Evolutionary conservation across 1,140 invertebrate genomes (phyloP).

Genomic region (Drosophila seguyi): DNA sequence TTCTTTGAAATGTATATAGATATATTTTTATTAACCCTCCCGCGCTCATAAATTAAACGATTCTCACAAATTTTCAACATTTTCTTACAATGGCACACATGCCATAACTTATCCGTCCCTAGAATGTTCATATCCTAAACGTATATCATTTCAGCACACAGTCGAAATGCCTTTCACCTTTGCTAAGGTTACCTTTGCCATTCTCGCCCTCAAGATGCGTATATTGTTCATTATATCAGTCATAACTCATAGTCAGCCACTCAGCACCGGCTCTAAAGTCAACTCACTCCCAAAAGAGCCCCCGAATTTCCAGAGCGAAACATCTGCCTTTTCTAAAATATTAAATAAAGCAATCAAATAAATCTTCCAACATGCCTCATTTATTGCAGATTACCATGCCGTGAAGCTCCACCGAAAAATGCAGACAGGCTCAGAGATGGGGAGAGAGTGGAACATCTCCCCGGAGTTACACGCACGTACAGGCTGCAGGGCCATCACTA

Average conservation of each 20-base stretch:
- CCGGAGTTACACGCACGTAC: slow-evolving; percentile 40
- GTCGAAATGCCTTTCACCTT: slow-evolving; percentile 38
- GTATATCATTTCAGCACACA: slow-evolving; percentile 46
- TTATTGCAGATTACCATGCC: slow-evolving; percentile 83
- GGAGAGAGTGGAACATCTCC: slow-evolving; percentile 1
- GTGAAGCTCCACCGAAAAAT: slow-evolving; percentile 41
- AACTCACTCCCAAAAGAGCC: slow-evolving; percentile 17
- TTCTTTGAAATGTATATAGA: not conserved
- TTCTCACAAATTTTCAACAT: slow-evolving; percentile 10
- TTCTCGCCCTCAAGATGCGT: slow-evolving; percentile 19
- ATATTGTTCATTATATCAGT: slow-evolving; percentile 71
- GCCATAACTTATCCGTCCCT: slow-evolving; percentile 37
- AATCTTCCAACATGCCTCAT: slow-evolving; percentile 84
- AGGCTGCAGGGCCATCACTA: slow-evolving; percentile 46
- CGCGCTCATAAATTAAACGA: slow-evolving; percentile 18
- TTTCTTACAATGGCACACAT: slow-evolving; percentile 27
- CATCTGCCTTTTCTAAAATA: slow-evolving; percentile 82
- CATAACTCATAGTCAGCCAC: slow-evolving; percentile 74
- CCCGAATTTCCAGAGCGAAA: slow-evolving; percentile 31
- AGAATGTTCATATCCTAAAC: slow-evolving; percentile 27
- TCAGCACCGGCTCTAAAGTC: slow-evolving; percentile 51
- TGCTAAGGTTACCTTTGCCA: slow-evolving; percentile 24
- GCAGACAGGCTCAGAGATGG: slow-evolving; percentile 16
- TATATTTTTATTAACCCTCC: not conserved
- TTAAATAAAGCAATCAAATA: slow-evolving; percentile 84